Evolutionary conservation across 2,888 invertebrate species (phyloP).

Genomic region (Eristalis pertinax): DNA sequence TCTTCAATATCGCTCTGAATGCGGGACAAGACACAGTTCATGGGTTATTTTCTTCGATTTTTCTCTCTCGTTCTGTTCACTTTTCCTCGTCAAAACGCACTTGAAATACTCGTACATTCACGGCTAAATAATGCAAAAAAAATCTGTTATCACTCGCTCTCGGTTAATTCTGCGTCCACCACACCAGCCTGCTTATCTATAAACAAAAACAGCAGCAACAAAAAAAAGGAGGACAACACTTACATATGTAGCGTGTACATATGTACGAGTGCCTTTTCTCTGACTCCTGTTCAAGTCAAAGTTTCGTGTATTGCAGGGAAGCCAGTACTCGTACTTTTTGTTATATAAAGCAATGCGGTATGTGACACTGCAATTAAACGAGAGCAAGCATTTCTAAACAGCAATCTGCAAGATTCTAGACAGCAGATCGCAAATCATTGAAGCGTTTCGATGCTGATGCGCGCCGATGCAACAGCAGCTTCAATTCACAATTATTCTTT

Average conservation of each 20-base stretch:
- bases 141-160: conserved; percentile 28
- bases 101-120: conserved; percentile 15
- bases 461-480: conserved; percentile 32
- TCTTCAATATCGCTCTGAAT: conserved; percentile 19
- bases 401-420: conserved; percentile 21
- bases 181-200: conserved; percentile 32
- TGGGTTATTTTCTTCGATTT: conserved; percentile 10
- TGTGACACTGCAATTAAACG: conserved; percentile 46
- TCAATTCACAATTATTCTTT: conserved; percentile 10
- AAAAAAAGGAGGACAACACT: background rate
- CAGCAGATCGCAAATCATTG: conserved; percentile 26
- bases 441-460: conserved; percentile 30
- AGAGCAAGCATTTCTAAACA: conserved; percentile 26
- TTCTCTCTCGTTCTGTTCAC: conserved; percentile 29
- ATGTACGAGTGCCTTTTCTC: background rate
- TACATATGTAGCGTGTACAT: background rate
- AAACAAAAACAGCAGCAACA: conserved; percentile 5
- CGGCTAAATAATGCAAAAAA: conserved; percentile 12
- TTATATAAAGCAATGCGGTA: conserved; percentile 38
- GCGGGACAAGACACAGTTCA: background rate
- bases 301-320: background rate
- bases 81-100: conserved; percentile 25
- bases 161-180: conserved; percentile 14
- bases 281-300: background rate
- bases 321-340: background rate